phyloP scores from a whole-genome alignment of 2,888 invertebrate genomes.

The Lepidocyrtinus sp. region DNA sequence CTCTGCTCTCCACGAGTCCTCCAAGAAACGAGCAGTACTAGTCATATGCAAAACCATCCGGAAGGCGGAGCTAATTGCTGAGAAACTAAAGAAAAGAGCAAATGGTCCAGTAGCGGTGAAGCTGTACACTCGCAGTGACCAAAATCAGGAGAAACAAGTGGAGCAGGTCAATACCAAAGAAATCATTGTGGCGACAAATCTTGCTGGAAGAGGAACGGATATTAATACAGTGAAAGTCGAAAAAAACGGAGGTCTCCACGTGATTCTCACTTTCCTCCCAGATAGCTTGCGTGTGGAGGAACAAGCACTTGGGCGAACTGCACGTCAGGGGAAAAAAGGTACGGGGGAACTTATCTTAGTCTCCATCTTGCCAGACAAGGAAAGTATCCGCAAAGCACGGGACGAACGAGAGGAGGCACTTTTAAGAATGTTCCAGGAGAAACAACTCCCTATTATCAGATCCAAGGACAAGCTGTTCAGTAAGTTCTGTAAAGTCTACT shows the following conservation, averaged over 20 bases:
- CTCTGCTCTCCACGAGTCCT: constrained; percentile 21
- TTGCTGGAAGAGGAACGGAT: constrained; percentile 60
- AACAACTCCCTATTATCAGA: constrained; percentile 22
- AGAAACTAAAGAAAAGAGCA: background rate
- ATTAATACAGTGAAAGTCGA: constrained; percentile 50
- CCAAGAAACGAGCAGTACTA: constrained; percentile 35
- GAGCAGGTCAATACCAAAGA: constrained; percentile 37
- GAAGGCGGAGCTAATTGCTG: constrained; percentile 24
- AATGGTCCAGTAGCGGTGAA: background rate
- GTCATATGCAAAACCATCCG: constrained; percentile 58
- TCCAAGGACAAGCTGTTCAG: constrained; percentile 30
- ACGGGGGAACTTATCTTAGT: constrained; percentile 41
- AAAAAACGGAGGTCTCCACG: constrained; percentile 48
- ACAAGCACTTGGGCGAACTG: constrained; percentile 55
- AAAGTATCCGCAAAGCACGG: background rate
- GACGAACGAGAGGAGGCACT: background rate
- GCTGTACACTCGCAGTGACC: constrained; percentile 33
- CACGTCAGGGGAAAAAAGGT: constrained; percentile 48
- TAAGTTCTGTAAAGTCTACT: constrained; percentile 17
- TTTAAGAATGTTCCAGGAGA: background rate
- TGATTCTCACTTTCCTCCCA: constrained; percentile 48
- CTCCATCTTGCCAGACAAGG: background rate
- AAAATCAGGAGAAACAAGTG: constrained; percentile 41
- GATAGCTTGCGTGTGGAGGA: constrained; percentile 40
- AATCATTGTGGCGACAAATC: constrained; percentile 55